Conservation (phyloP, 2,888 invertebrate species). For the Papilio elwesi region DNA sequence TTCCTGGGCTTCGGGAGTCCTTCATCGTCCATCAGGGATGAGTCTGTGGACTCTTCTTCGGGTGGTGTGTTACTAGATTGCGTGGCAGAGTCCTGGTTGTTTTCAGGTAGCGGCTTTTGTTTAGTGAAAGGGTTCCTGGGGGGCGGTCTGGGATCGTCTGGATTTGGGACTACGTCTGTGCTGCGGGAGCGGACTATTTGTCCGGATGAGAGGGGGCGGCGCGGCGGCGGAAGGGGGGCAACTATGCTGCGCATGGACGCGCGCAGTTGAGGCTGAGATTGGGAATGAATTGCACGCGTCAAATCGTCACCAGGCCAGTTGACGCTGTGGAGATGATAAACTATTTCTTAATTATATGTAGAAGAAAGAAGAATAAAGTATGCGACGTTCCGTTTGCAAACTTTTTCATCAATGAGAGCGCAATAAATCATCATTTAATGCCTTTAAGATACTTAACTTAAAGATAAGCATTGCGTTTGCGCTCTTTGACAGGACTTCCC, state of each 20-base stretch:
- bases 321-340: constrained; percentile 57
- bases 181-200: constrained; percentile 65
- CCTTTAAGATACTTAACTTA: no score
- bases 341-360: no score
- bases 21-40: constrained; percentile 87
- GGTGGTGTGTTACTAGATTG: constrained; percentile 72
- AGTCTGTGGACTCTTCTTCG: constrained; percentile 90
- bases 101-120: constrained; percentile 46
- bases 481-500: no score
- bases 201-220: constrained; percentile 50
- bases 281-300: constrained; percentile 60
- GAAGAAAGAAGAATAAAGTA: no score
- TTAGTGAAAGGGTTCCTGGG: constrained; percentile 56
- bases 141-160: constrained; percentile 61
- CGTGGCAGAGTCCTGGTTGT: constrained; percentile 52
- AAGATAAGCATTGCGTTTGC: no score
- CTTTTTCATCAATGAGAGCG: no score
- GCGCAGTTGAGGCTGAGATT: constrained; percentile 69
- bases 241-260: constrained; percentile 56
- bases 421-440: no score
- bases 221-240: constrained; percentile 48
- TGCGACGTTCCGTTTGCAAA: no score
- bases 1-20: constrained; percentile 80
- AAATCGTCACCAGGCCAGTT: constrained; percentile 79
- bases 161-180: constrained; percentile 58